Evolutionary conservation across 1,140 invertebrate species (phyloP), one percentile per base, ranked within the genome.

Genomic region (Prorops nasuta): DNA sequence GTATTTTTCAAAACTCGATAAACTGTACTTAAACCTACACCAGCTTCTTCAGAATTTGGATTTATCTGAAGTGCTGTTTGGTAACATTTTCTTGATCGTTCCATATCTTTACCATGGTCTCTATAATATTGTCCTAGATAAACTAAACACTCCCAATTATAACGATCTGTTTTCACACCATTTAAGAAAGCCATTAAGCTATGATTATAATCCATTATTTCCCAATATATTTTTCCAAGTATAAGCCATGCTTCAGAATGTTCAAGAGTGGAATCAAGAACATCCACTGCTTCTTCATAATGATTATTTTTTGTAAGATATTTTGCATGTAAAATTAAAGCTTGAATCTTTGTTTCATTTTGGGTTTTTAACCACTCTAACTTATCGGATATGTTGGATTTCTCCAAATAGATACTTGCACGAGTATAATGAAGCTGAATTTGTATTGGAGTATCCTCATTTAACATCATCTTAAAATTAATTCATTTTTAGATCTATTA

Each of bases 11-110:
- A 64, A 52, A 83, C 77, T 51, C 83, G 81, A 64, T 92, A 89
- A 20, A 87, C 79, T 60, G 87, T 86, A 71, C 89, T 91, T 14
- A 94, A 76, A 52, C 84, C 83, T 64, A 86, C 82, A 16, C 86
- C 86, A 48, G 85, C 84, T 54, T 85, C 79, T 28, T 81, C 79
- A 47, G 83, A 84, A 46, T 79, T 72, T 15, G 81, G 80, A 77
- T 91, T 87, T 2, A 95, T 78, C 61, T 85, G 84, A 49, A 89
- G 83, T 20, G 89, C 85, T 73, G 91, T 93, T 68, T 92, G 85
- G 70, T 86, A 93, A 77, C 91, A 96, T 64, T 87, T 86, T 55
- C 81, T 83, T 2, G 89, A 85, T 63, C 89, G 86, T 28, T 83
- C 78, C 20, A 84, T 63, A 66, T 90, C 83, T 19, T 82, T 64